A percentile compares a stretch with the other conserved stretches of the same genome.
Evolutionary conservation across 2,888 invertebrate species (phyloP).

Genomic region (Orchesellides sinensis): DNA sequence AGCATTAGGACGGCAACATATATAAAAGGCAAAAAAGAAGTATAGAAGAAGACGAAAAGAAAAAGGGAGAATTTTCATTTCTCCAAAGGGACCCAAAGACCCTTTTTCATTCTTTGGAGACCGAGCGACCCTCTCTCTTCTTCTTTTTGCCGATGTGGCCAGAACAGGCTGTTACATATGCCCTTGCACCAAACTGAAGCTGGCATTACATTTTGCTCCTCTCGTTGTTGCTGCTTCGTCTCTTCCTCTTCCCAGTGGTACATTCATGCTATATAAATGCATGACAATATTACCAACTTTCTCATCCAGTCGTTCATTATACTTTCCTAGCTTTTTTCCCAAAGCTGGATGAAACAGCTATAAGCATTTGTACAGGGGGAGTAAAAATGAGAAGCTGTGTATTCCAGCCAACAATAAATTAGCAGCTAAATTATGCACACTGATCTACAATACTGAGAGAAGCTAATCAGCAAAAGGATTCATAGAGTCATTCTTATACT

Average conservation of each 20-base stretch:
- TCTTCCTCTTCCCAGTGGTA: constrained; percentile 58
- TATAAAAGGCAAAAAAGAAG: constrained; percentile 46
- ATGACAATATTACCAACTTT: constrained; percentile 36
- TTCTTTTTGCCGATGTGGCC: constrained; percentile 22
- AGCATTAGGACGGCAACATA: constrained; percentile 40
- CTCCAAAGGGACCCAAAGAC: constrained; percentile 69
- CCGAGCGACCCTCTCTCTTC: constrained; percentile 55
- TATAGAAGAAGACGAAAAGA: constrained; percentile 60
- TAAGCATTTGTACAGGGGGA: constrained; percentile 55
- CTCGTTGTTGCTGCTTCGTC: constrained; percentile 18
- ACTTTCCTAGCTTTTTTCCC: constrained; percentile 23
- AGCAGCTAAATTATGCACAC: constrained; percentile 67
- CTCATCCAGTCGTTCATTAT: constrained; percentile 63
- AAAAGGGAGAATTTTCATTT: constrained; percentile 66
- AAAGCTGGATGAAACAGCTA: constrained; percentile 33
- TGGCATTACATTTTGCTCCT: too few relatives aligned
- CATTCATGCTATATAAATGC: constrained; percentile 39
- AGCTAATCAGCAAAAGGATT: constrained; percentile 15
- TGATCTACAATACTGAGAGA: constrained; percentile 24
- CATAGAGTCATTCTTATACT: neutral
- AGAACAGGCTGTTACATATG: neutral
- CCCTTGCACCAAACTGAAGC: too few relatives aligned
- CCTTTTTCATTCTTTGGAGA: constrained; percentile 68
- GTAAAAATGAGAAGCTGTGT: constrained; percentile 52
- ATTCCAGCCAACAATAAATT: constrained; percentile 64